Base-by-base conservation (phyloP, 1,140 invertebrate genomes). In the Chrysopa pallens region DNA sequence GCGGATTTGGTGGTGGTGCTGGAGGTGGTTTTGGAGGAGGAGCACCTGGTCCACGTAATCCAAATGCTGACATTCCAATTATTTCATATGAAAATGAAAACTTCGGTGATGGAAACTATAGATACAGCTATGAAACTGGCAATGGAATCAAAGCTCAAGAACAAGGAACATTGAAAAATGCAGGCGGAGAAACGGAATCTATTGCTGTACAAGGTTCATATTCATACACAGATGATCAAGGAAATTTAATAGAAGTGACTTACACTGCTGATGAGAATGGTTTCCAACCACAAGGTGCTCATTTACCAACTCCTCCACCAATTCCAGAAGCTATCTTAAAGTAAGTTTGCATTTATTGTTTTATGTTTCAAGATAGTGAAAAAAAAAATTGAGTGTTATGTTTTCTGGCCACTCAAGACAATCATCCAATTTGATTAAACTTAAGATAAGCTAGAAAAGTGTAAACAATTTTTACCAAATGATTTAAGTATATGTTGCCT, bases 301-400 rank as follows among this genome's bases (percentile, higher is more conserved):
- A 76, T 56, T 48, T 77, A 15, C 74, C 74, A 3, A 74, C 72
- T 0, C 71, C 73, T 2, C 73, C 73, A 5, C 72, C 72, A 12
- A 67, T 72, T 14, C 73, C 74, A n/a, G 55, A 70, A 43, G 78
- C 75, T 7, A 83, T 84, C 45, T 68, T 63, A 14, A 59, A 52
- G 46, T 52, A 48, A 46, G n/a, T 17, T 27, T 23, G 5, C 17
- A 23, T n/a, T n/a, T n/a, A n/a, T n/a, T n/a, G n/a, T n/a, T n/a
- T n/a, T n/a, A n/a, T n/a, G n/a, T n/a, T n/a, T n/a, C n/a, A n/a
- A n/a, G n/a, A n/a, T n/a, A n/a, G n/a, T n/a, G n/a, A n/a, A n/a
- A n/a, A n/a, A n/a, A n/a, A n/a, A n/a, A n/a, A n/a, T n/a, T n/a
- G n/a, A n/a, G n/a, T n/a, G n/a, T n/a, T n/a, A n/a, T n/a, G n/a